Percentiles rank a stretch among this genome's conserved stretches.
phyloP scores from a whole-genome alignment of 2,888 invertebrate species.

The Nephrotoma guestfalica region DNA sequence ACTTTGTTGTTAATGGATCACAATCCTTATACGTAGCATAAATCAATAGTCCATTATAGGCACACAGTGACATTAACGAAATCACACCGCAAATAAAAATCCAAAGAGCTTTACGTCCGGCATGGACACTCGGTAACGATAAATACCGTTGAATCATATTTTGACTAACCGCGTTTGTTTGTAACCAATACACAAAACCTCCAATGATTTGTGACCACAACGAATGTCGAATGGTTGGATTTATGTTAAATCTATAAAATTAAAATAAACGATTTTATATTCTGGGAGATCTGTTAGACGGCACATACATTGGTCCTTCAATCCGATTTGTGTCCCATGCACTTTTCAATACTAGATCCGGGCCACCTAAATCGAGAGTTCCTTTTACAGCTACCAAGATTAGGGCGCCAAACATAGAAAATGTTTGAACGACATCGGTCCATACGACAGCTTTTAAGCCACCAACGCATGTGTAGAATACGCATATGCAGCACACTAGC shows the following conservation, averaged over 20 bases:
- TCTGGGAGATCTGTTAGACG: not conserved
- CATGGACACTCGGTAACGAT: constrained; percentile 51
- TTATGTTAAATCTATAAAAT: constrained; percentile 51
- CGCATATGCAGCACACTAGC: constrained; percentile 69
- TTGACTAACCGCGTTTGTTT: constrained; percentile 68
- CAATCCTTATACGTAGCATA: constrained; percentile 48
- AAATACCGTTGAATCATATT: constrained; percentile 79
- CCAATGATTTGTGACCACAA: constrained; percentile 69
- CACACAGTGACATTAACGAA: constrained; percentile 37
- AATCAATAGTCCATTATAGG: constrained; percentile 45
- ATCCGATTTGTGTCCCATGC: constrained; percentile 56
- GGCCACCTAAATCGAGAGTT: constrained; percentile 55
- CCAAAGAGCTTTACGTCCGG: constrained; percentile 41
- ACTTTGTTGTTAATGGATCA: constrained; percentile 48
- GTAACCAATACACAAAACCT: constrained; percentile 63
- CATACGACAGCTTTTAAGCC: constrained; percentile 65
- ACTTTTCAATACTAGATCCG: constrained; percentile 45
- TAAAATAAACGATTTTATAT: not conserved
- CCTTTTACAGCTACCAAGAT: constrained; percentile 59
- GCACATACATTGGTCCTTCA: constrained; percentile 51
- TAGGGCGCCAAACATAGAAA: constrained; percentile 63
- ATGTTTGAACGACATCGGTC: constrained; percentile 66
- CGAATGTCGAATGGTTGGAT: constrained; percentile 66
- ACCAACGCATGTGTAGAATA: constrained; percentile 73
- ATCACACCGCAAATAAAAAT: constrained; percentile 39